A percentile compares a stretch with the other conserved stretches of the same genome.
Evolutionary conservation across 2,113 vertebrate genomes (phyloP).

Genomic region (Opisthocomus hoazin): DNA sequence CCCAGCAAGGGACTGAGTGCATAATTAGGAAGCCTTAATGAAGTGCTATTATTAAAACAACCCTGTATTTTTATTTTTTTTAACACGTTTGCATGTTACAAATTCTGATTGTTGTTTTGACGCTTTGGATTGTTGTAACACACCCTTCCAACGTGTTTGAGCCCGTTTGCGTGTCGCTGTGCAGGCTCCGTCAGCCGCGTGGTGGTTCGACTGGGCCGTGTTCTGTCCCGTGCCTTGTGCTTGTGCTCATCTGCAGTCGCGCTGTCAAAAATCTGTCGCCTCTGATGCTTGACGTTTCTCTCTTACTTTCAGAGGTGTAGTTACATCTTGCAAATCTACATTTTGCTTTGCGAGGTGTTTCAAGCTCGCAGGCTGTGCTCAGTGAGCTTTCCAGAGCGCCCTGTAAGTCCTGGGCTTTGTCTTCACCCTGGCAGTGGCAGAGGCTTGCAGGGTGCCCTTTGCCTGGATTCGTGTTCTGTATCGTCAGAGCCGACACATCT

Average conservation of each 20-base stretch:
- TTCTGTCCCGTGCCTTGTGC: background rate
- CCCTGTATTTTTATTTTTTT: background rate
- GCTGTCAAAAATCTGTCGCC: background rate
- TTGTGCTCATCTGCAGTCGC: background rate
- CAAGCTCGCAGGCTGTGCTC: background rate
- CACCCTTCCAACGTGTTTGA: background rate
- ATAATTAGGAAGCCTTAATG: background rate
- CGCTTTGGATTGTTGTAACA: background rate
- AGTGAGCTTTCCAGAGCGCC: background rate
- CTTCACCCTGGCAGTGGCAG: background rate
- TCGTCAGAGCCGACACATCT: background rate
- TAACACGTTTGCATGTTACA: background rate
- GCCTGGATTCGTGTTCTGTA: background rate
- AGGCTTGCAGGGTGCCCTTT: background rate
- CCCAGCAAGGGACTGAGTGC: background rate
- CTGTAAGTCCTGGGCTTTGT: background rate
- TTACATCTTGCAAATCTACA: background rate
- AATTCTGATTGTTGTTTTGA: background rate
- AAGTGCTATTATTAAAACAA: background rate
- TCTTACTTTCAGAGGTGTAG: background rate
- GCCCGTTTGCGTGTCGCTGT: rapidly evolving
- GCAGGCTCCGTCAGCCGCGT: background rate
- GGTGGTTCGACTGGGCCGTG: rapidly evolving
- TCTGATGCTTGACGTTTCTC: rapidly evolving
- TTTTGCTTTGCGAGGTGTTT: background rate